Evolutionary conservation across 2,797 vertebrate genomes (phyloP).

Genomic region (Hemitrygon akajei): DNA sequence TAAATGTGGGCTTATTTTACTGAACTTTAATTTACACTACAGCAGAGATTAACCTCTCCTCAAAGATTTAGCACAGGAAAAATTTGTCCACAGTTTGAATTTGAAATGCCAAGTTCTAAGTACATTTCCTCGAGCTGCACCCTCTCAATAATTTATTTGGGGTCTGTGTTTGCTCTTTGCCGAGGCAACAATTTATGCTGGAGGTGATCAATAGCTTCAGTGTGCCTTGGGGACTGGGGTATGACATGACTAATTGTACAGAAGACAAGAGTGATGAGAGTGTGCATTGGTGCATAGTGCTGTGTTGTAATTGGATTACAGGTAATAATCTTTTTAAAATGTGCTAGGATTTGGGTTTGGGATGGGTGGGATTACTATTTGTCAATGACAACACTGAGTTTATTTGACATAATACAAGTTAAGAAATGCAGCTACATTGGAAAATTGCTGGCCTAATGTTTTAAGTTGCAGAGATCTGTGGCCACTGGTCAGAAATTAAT

Average conservation of each 20-base stretch:
- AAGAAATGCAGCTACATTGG: not conserved
- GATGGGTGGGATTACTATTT: not conserved
- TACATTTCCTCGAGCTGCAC: not conserved
- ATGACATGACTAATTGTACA: slow-evolving; percentile 29
- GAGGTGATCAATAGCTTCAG: slow-evolving; percentile 28
- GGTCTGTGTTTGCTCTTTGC: not conserved
- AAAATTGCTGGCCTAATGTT: not conserved
- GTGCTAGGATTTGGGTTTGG: not conserved
- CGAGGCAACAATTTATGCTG: not conserved
- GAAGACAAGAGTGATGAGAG: not conserved
- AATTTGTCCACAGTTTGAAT: not conserved
- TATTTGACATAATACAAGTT: not conserved
- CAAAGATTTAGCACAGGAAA: not conserved
- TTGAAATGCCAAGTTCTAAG: not conserved
- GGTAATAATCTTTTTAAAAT: not conserved
- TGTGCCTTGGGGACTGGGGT: not conserved
- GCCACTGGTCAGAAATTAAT: not conserved
- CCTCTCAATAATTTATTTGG: slow-evolving; percentile 25
- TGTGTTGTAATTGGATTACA: slow-evolving; percentile 17
- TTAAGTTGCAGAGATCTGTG: not conserved
- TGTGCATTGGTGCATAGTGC: not conserved
- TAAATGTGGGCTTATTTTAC: not conserved
- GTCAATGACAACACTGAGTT: not conserved
- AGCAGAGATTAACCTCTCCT: not conserved
- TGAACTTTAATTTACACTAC: not conserved